phyloP scores from a whole-genome alignment of 2,797 vertebrate species.

The Eurystomus glaucurus region DNA sequence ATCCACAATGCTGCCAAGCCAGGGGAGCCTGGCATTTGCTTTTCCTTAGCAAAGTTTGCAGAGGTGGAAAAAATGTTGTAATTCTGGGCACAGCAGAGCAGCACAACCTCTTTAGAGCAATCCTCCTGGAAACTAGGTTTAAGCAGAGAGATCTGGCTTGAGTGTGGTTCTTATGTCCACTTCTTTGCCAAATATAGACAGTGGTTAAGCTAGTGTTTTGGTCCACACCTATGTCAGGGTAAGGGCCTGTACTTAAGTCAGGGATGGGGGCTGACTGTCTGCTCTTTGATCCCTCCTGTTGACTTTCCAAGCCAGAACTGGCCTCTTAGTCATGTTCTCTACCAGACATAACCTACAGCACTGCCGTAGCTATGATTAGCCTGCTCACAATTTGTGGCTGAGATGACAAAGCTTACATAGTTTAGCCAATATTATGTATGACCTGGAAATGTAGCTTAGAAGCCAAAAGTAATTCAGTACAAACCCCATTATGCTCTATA shows the following conservation, averaged over 20 bases:
- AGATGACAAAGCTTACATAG: not conserved
- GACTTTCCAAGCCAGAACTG: constrained; percentile 6
- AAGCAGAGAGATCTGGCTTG: not conserved
- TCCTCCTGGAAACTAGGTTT: not conserved
- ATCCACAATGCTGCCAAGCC: not conserved
- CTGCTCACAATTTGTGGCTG: constrained; percentile 30
- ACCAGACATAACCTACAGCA: constrained; percentile 33
- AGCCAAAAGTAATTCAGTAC: not conserved
- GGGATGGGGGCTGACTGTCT: not conserved
- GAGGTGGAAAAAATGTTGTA: not conserved
- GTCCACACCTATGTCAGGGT: not conserved
- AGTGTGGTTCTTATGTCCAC: not conserved
- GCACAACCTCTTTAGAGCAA: not conserved
- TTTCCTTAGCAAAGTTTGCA: not conserved
- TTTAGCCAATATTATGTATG: not conserved
- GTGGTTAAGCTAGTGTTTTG: not conserved
- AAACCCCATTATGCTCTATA: not conserved
- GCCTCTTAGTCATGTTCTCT: constrained; percentile 49
- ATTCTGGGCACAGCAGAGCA: not conserved
- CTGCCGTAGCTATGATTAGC: constrained; percentile 16
- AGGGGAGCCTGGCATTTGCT: not conserved
- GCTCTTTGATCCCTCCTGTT: constrained; percentile 41
- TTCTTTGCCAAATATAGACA: not conserved
- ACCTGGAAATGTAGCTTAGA: not conserved
- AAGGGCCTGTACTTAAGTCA: not conserved